Conservation (phyloP, 2,113 vertebrate genomes). For the Sialia sialis region DNA sequence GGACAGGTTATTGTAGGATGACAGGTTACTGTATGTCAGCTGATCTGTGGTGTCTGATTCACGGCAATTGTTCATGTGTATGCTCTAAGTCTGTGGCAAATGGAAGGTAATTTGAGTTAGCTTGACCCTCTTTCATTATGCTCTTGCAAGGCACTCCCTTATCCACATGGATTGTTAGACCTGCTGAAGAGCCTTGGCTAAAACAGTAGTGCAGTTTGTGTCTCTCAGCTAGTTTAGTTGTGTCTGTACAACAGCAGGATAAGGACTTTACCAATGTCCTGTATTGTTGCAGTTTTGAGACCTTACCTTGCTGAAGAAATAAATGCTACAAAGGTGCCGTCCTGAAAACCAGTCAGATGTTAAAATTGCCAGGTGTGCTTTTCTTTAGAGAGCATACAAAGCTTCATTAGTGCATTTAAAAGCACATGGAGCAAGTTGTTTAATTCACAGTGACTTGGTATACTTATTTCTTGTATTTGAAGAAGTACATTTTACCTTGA, state of each 20-base stretch:
- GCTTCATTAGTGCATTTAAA: background rate
- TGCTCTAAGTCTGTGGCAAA: constrained; percentile 51
- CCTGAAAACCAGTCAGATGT: background rate
- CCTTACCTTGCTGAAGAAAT: background rate
- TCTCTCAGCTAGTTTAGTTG: background rate
- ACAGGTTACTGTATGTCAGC: constrained; percentile 54
- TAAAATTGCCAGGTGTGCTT: background rate
- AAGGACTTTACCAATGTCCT: background rate
- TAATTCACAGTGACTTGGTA: background rate
- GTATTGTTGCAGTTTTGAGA: background rate
- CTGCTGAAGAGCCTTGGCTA: background rate
- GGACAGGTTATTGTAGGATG: constrained; percentile 29
- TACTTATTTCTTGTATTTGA: background rate
- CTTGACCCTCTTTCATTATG: constrained; percentile 41
- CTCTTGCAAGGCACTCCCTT: constrained; percentile 35
- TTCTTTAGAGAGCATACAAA: background rate
- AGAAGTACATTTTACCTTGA: background rate
- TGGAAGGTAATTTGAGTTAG: constrained; percentile 59
- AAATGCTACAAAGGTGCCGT: background rate
- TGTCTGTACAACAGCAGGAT: background rate
- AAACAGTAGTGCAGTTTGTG: background rate
- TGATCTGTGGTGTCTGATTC: constrained; percentile 62
- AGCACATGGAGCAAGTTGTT: background rate
- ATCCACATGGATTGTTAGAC: constrained; percentile 4
- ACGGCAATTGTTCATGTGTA: constrained; percentile 42